phyloP scores from a whole-genome alignment of 2,888 invertebrate genomes.

The Pseudococcus viburni region DNA sequence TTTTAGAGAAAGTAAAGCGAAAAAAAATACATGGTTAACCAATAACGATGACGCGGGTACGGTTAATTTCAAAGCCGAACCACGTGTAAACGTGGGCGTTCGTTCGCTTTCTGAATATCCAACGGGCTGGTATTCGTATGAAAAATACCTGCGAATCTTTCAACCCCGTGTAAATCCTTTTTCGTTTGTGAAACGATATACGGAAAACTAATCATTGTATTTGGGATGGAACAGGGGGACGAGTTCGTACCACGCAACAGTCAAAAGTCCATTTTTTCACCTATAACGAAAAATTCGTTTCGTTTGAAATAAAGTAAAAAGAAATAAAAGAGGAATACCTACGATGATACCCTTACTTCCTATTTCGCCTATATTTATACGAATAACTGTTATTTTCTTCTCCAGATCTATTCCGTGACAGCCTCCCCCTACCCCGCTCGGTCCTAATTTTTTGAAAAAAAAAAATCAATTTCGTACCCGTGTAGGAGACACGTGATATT shows the following conservation, averaged over 20 bases:
- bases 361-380: not conserved
- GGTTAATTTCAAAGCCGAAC: conserved; percentile 14
- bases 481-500: not conserved
- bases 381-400: not conserved
- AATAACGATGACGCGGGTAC: not conserved
- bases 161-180: not conserved
- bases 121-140: not conserved
- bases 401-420: too few relatives aligned
- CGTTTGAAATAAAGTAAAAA: not conserved
- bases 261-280: not conserved
- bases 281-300: not conserved
- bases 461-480: too few relatives aligned
- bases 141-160: conserved; percentile 7
- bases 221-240: not conserved
- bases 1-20: not conserved
- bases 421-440: too few relatives aligned
- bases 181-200: not conserved
- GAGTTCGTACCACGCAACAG: not conserved
- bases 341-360: too few relatives aligned
- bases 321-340: too few relatives aligned
- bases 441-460: too few relatives aligned
- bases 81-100: conserved; percentile 14
- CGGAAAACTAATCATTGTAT: not conserved
- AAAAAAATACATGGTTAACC: not conserved
- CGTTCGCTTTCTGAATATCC: not conserved